These are phyloP conservation scores for Talpa occidentalis DNA, from an alignment of 2,113 vertebrate species.

Conservation along the genomic window DNA sequence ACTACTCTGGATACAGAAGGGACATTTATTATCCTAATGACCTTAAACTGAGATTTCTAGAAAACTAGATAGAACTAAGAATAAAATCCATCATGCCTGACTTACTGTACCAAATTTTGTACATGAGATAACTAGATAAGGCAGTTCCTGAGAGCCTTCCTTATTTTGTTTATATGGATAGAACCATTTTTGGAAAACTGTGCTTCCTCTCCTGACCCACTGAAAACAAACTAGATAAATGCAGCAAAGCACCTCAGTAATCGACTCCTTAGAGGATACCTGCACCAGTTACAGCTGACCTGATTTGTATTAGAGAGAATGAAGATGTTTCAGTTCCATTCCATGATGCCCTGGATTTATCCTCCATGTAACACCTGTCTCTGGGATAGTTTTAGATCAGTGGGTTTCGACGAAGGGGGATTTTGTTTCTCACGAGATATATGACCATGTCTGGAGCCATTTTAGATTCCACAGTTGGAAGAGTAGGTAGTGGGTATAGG, in stretches of 20 bases:
- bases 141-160: not conserved
- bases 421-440: not conserved
- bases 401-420: not conserved
- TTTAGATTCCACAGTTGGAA: not conserved
- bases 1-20: not conserved
- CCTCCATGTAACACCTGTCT: not conserved
- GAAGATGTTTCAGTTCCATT: not conserved
- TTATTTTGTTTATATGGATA: not conserved
- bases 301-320: not conserved
- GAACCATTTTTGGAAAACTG: not conserved
- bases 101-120: not conserved
- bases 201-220: not conserved
- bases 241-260: not conserved
- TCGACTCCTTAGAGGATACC: not conserved
- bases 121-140: not conserved
- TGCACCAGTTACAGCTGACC: not conserved
- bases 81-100: not conserved
- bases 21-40: not conserved
- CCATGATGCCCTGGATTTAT: not conserved
- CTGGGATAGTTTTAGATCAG: not conserved
- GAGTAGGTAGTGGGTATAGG: too few relatives aligned
- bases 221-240: not conserved
- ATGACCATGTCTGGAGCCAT: not conserved
- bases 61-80: not conserved
- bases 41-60: slow-evolving; percentile 25